A percentile compares a stretch with the other conserved stretches of the same genome.
Conservation (phyloP, 2,797 vertebrate genomes). For the Apogon talboti region DNA sequence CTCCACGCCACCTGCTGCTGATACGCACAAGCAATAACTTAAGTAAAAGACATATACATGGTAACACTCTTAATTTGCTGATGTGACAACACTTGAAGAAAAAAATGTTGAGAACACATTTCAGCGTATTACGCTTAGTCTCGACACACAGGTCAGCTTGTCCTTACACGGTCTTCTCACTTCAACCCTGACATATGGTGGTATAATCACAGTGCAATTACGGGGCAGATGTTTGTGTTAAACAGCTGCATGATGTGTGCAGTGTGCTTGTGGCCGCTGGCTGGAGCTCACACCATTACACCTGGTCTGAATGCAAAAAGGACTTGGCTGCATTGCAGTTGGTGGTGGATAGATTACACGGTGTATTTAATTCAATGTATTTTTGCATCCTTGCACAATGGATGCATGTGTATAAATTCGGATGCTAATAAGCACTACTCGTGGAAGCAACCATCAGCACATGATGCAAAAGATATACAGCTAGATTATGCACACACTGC, state of each 20-base stretch:
- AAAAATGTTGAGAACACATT: too few relatives aligned
- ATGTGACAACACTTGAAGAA: too few relatives aligned
- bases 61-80: too few relatives aligned
- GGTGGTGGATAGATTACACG: constrained; percentile 7
- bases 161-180: constrained; percentile 17
- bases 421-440: background rate
- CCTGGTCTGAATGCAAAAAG: constrained; percentile 52
- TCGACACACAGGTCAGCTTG: constrained; percentile 3
- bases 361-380: background rate
- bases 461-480: background rate
- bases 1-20: too few relatives aligned
- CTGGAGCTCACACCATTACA: constrained; percentile 18
- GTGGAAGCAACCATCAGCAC: background rate
- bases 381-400: background rate
- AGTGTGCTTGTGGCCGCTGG: constrained; percentile 7
- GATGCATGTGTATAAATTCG: background rate
- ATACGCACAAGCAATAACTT: too few relatives aligned
- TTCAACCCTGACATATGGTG: constrained; percentile 7
- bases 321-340: constrained; percentile 67
- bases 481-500: background rate
- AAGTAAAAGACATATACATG: too few relatives aligned
- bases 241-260: constrained; percentile 48
- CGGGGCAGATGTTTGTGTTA: constrained; percentile 32
- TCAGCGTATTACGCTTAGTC: background rate
- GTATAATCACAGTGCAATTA: constrained; percentile 14